A percentile compares a stretch with the other conserved stretches of the same genome.
These are phyloP conservation scores for Lithophane semibrunnea DNA, from an alignment of 2,888 invertebrate genomes.

Conservation along the genomic window DNA sequence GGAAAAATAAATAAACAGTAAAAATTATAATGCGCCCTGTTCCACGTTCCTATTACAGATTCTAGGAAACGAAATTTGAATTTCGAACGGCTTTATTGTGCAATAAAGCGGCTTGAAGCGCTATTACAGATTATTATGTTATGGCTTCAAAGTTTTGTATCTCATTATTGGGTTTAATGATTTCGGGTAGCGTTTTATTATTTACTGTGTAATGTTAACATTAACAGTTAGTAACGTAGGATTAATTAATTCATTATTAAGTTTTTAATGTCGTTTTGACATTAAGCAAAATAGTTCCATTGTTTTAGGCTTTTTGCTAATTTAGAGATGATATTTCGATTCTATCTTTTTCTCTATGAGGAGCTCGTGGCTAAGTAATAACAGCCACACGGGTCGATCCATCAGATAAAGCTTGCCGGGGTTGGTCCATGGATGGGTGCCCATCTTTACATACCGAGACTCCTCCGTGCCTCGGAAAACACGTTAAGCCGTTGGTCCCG, in stretches of 20 bases:
- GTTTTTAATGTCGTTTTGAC: neutral
- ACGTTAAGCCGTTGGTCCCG: no score
- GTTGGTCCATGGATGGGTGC: no score
- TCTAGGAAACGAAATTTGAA: slow-evolving; percentile 77
- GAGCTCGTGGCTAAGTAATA: no score
- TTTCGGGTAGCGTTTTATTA: slow-evolving; percentile 54
- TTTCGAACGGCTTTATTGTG: slow-evolving; percentile 74
- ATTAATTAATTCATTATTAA: slow-evolving; percentile 4
- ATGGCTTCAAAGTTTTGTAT: slow-evolving; percentile 69
- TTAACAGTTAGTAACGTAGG: slow-evolving; percentile 5
- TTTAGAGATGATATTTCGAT: neutral
- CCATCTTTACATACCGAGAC: no score
- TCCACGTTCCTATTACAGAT: slow-evolving; percentile 76
- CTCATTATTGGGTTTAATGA: slow-evolving; percentile 69
- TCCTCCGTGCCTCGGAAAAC: no score
- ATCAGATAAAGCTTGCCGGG: no score
- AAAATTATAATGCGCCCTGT: slow-evolving; percentile 65
- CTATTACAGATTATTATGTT: slow-evolving; percentile 78
- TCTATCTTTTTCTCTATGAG: neutral
- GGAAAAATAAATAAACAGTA: slow-evolving; percentile 76
- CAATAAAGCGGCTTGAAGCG: slow-evolving; percentile 74
- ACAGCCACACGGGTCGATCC: no score
- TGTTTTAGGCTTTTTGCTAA: neutral
- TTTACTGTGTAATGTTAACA: slow-evolving; percentile 30
- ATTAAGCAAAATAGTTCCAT: neutral